Evolutionary conservation across 2,888 invertebrate genomes (phyloP), one percentile per base, ranked within the genome.

Genomic region (Scaeva pyrastri): DNA sequence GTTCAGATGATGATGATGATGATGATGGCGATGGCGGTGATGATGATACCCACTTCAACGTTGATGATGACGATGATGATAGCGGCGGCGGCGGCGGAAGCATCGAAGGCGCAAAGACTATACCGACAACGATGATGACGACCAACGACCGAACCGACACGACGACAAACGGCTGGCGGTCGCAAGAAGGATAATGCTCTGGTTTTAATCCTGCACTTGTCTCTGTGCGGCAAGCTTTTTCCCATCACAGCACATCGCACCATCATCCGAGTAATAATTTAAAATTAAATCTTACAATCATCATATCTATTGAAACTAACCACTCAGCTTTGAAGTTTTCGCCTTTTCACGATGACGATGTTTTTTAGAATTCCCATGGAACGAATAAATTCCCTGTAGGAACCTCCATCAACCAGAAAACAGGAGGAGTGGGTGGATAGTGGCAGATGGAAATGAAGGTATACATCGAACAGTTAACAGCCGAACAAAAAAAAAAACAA

Each of bases 401-500:
- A 19, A 1, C 19, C 66, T n/a, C 19, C 16, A 31, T 5, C 11
- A 11, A 48, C 11, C 64, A 14, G 12, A 16, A 6, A 19, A 19
- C 19, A 39, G 16, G 10, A 50, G 6, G n/a, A 19, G 19, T 4
- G 45, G n/a, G 7, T 10, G 11, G 26, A 14, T 4, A 14, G n/a
- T 31, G 31, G 31, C 2, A 52, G 14, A 50, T 19, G 14, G 8
- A 19, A 16, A 36, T 12, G 3, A 21, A 56, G 75, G 75, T 75
- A 78, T 77, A 74, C 82, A 83, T 83, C 66, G 83, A 87, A 83
- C 71, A 87, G 83, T 83, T 75, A 87, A 83, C 79, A 77, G 60
- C n/a, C n/a, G n/a, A n/a, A n/a, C n/a, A n/a, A n/a, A 74, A 14
- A 52, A 39, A 21, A 45, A 82, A 79, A 75, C 78, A 83, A 62